Percentiles rank a stretch among this genome's conserved stretches.
phyloP scores from a whole-genome alignment of 2,888 invertebrate species.

The Archips xylosteana region DNA sequence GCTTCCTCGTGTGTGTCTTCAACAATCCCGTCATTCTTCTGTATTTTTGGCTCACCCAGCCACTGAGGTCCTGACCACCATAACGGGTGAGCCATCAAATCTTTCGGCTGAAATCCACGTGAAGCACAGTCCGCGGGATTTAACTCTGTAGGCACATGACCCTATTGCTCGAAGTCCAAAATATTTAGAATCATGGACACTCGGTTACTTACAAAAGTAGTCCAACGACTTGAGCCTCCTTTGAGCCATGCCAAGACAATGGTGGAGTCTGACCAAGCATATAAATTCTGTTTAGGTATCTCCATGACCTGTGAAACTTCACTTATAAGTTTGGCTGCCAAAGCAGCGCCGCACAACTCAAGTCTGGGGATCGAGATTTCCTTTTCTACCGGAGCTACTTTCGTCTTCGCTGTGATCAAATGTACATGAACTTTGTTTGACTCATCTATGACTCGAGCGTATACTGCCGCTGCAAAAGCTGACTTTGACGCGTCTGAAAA shows the following conservation, averaged over 20 bases:
- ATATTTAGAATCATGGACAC: too few relatives aligned
- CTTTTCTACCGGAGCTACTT: neutral
- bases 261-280: too few relatives aligned
- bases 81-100: neutral
- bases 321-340: slow-evolving; percentile 32
- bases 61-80: too few relatives aligned
- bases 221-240: too few relatives aligned
- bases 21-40: too few relatives aligned
- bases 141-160: neutral
- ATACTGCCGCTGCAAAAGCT: too few relatives aligned
- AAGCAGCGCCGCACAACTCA: neutral
- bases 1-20: too few relatives aligned
- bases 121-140: neutral
- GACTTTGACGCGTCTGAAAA: too few relatives aligned
- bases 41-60: too few relatives aligned
- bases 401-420: neutral
- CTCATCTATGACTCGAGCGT: too few relatives aligned
- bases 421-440: neutral
- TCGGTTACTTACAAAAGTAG: too few relatives aligned
- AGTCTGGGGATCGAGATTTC: slow-evolving; percentile 16
- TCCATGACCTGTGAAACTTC: slow-evolving; percentile 32
- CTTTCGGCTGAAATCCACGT: neutral
- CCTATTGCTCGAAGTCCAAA: neutral
- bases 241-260: too few relatives aligned
- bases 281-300: neutral